phyloP scores from a whole-genome alignment of 2,113 vertebrate species.

The Archilochus colubris region DNA sequence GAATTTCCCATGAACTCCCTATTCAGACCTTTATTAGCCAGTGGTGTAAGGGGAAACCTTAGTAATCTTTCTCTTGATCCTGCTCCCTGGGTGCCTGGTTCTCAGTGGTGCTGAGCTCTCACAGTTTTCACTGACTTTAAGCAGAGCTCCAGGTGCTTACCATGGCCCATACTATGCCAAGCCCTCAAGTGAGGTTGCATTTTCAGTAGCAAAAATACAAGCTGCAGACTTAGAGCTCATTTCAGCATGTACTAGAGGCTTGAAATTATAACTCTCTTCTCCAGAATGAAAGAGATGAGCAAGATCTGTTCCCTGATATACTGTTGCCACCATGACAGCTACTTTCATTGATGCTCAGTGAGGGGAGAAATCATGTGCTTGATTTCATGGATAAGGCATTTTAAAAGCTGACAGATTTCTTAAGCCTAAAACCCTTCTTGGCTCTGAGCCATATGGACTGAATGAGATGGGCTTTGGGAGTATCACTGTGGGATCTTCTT shows the following conservation, averaged over 20 bases:
- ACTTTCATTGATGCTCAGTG: not conserved
- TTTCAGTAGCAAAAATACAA: not conserved
- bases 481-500: not conserved
- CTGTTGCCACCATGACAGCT: not conserved
- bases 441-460: not conserved
- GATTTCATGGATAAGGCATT: not conserved
- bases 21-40: not conserved
- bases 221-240: not conserved
- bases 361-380: slow-evolving; percentile 3
- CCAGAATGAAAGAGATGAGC: not conserved
- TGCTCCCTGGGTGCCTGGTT: rapidly evolving
- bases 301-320: not conserved
- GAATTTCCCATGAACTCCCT: not conserved
- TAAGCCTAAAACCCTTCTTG: not conserved
- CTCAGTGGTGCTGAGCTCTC: not conserved
- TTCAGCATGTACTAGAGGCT: not conserved
- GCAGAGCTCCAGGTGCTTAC: not conserved
- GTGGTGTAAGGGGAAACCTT: not conserved
- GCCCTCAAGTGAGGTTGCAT: not conserved
- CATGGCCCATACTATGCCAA: not conserved
- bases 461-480: not conserved
- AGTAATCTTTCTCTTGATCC: not conserved
- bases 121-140: not conserved
- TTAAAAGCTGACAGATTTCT: not conserved
- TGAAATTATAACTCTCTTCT: not conserved